phyloP scores from a whole-genome alignment of 2,888 invertebrate species.

The Rhingia rostrata region DNA sequence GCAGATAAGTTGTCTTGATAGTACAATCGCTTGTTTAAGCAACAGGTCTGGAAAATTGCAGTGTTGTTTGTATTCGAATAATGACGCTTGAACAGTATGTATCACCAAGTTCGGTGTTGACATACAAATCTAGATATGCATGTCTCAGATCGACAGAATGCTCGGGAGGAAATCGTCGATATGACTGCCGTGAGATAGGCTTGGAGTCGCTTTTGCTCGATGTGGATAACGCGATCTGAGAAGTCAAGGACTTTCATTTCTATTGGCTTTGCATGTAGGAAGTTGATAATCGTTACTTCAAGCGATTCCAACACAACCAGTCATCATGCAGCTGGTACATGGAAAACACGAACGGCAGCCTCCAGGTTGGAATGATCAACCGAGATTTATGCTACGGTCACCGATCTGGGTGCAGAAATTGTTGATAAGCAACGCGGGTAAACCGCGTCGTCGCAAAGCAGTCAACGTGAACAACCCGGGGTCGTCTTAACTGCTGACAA shows the following conservation, averaged over 20 bases:
- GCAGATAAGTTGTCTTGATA: too few species aligned
- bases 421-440: slow-evolving; percentile 96
- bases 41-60: too few species aligned
- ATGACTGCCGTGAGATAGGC: slow-evolving; percentile 92
- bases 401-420: slow-evolving; percentile 97
- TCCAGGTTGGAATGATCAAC: slow-evolving; percentile 97
- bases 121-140: too few species aligned
- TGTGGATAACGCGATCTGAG: slow-evolving; percentile 92
- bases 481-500: slow-evolving; percentile 98
- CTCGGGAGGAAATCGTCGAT: slow-evolving; percentile 91
- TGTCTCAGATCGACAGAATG: slow-evolving; percentile 97
- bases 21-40: too few species aligned
- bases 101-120: too few species aligned
- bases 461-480: slow-evolving; percentile 97
- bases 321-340: slow-evolving; percentile 92
- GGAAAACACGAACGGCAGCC: slow-evolving; percentile 94
- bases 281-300: slow-evolving; percentile 92
- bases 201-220: slow-evolving; percentile 96
- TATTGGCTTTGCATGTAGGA: slow-evolving; percentile 85
- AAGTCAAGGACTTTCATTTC: slow-evolving; percentile 92
- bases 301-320: slow-evolving; percentile 98
- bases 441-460: slow-evolving; percentile 95
- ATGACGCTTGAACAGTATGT: too few species aligned
- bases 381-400: slow-evolving; percentile 92
- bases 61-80: too few species aligned